Evolutionary conservation across 2,113 vertebrate species (phyloP), one percentile per base, ranked within the genome.

Genomic region (Orthonyx spaldingii): DNA sequence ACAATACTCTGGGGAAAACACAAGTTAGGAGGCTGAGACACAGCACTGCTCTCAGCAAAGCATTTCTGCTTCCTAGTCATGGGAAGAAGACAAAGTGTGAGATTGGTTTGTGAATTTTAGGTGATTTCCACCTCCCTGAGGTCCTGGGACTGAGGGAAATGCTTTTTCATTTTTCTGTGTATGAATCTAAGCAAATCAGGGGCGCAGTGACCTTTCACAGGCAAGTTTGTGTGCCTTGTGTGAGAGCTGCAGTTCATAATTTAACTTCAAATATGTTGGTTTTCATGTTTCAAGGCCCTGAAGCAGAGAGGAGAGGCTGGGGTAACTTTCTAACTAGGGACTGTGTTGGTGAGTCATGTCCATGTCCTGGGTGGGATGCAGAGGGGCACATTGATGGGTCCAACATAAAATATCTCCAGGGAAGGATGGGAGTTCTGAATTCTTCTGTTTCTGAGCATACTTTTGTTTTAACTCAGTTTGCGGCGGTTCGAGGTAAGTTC

Each of bases 281-380:
- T 87, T 77, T 64, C 30, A 3, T 37, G 14, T 44, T 27, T 26
- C 2, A 8, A 30, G 41, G 18, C 21, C 16, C 49, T 76, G 59
- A 64, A 80, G 35, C 64, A 55, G 33, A n/a, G 6, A 5, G 16
- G 8, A 86, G 53, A 82, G 32, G 23, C 18, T 2, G 3, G n/a
- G 24, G 1, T 68, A 72, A 49, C 41, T 79, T 79, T 32, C 21
- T 59, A 16, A 20, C 32, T 30, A 32, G 21, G 46, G 6, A 11
- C 28, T 30, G 20, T 2, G 0, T 19, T 23, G 14, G 8, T 80
- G 24, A 61, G 28, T 26, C 0, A 0, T 30, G 53, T 27, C 20
- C 8, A 4, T 7, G 4, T 60, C 39, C 41, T 53, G 27, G 11
- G 11, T 63, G 39, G 30, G 13, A 23, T 39, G 19, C 35, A 55